These are phyloP conservation scores for Nothobranchius kuhntae DNA, from an alignment of 2,113 vertebrate species.

Conservation along the genomic window DNA sequence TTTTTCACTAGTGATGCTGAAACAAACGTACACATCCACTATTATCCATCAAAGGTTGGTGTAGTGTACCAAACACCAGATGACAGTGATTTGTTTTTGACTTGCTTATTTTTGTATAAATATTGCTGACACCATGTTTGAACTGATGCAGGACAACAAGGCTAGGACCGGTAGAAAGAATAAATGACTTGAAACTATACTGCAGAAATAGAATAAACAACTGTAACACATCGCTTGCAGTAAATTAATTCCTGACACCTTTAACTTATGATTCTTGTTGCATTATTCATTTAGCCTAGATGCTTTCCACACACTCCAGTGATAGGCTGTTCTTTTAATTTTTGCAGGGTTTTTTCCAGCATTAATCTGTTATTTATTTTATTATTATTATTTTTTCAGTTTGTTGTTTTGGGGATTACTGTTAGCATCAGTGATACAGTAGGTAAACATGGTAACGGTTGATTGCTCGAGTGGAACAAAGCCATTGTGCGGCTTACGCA, in stretches of 20 bases:
- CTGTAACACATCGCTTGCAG: not conserved
- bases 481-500: not conserved
- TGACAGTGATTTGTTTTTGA: too few relatives aligned
- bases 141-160: not conserved
- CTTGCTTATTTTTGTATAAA: too few relatives aligned
- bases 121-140: not conserved
- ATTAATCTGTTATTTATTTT: too few relatives aligned
- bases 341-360: too few relatives aligned
- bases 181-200: not conserved
- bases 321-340: not conserved
- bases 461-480: slow-evolving; percentile 15
- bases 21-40: not conserved
- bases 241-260: not conserved
- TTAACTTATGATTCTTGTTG: not conserved
- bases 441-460: slow-evolving; percentile 22
- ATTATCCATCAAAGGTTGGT: too few relatives aligned
- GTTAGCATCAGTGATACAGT: slow-evolving; percentile 2
- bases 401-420: slow-evolving; percentile 1
- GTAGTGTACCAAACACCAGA: too few relatives aligned
- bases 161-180: not conserved
- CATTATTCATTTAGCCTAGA: not conserved
- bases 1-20: not conserved
- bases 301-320: not conserved
- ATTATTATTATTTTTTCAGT: not conserved
- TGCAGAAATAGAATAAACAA: not conserved